Base-by-base conservation (phyloP, 2,888 invertebrate genomes). In the Morinoia aosen region DNA sequence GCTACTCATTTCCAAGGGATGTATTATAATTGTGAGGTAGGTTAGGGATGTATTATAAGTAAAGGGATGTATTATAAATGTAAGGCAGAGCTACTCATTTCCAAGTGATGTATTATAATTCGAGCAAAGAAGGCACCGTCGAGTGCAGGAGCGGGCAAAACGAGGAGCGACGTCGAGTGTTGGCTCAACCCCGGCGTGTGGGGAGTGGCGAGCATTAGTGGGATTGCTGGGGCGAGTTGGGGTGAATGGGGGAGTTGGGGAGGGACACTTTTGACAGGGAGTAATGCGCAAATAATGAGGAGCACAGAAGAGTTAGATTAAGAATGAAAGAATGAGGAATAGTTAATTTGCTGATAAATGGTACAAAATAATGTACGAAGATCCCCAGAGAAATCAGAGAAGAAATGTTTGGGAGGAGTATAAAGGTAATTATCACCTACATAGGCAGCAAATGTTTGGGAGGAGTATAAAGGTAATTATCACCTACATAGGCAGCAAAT, bases 121-220 rank as follows among this genome's bases (percentile, higher is more conserved):
- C 8, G 76, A 76, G 76, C 7, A 25, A 33, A 76, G 76, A 76
- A 76, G 33, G 76, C 76, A 16, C 76, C 33, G 14, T 76, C 76
- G 76, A 76, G 33, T 33, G 25, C 8, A 8, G 25, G 76, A 33
- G 14, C 76, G 8, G 25, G 76, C 76, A 76, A 93, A 57, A 33
- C 57, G 56, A 56, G 91, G 91, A 56, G 48, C 0, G 88, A 11
- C 91, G 93, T 57, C 33, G 57, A 93, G 93, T 93, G 93, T 93
- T 93, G 58, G 93, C 93, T 33, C 57, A 39, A 58, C 93, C 8
- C 16, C 40, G 40, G 7, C 16, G 40, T 14, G 90, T 90, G 93
- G 57, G 93, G 93, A 93, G 93, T 93, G 58, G 93, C 25, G 90
- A 57, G 57, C 93, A 93, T 93, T 93, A 93, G 48, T 33, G 57